Evolutionary conservation across 2,797 vertebrate species (phyloP).

Genomic region (Syndactyla subalaris): DNA sequence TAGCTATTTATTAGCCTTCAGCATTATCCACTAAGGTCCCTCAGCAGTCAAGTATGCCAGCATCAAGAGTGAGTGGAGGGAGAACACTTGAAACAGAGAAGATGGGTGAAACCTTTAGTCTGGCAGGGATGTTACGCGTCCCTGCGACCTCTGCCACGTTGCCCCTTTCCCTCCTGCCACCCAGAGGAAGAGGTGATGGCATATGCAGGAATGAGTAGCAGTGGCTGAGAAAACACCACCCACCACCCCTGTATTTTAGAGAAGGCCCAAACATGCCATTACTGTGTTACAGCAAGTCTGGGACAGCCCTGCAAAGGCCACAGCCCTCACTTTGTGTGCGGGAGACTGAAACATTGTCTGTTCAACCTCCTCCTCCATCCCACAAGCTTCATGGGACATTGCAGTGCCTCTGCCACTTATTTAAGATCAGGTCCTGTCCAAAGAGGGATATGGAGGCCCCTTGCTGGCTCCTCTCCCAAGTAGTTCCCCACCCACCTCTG

Average conservation of each 20-base stretch:
- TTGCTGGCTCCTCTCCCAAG: background rate
- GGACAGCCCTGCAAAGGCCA: background rate
- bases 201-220: background rate
- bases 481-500: background rate
- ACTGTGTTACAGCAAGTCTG: accelerated
- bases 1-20: background rate
- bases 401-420: background rate
- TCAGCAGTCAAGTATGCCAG: background rate
- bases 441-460: background rate
- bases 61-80: background rate
- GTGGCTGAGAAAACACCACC: background rate
- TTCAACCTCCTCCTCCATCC: background rate
- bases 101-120: background rate
- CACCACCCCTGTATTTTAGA: background rate
- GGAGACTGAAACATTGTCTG: background rate
- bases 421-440: background rate
- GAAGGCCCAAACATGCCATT: background rate
- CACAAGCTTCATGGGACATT: background rate
- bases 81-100: background rate
- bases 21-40: background rate
- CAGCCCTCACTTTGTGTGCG: background rate
- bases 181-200: background rate
- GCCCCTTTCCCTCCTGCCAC: background rate
- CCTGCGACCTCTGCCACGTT: background rate
- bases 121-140: background rate